Base-by-base conservation (phyloP, 2,888 invertebrate species). In the Omphaloscelis lunosa region DNA sequence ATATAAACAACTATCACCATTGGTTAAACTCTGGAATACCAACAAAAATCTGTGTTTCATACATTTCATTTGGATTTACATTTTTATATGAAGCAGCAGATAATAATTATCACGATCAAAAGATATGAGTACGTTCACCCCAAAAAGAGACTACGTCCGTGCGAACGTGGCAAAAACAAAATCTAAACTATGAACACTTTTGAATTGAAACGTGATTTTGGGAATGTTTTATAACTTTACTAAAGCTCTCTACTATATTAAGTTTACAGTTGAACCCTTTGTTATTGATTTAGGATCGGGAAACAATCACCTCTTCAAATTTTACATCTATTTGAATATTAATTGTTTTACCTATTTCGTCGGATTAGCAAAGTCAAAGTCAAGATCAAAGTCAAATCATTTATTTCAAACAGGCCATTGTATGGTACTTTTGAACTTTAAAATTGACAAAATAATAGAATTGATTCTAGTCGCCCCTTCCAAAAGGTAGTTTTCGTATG, bases 241-340 rank as follows among this genome's bases (percentile, higher is more conserved):
- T n/a, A 61, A 75, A 74, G 0, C 41, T 75, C 39, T 8, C 17
- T 51, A 39, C 1, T 58, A 56, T 29, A 48, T 62, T 29, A 53
- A 41, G 27, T 63, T 45, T 56, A 9, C 6, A 34, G 4, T 56
- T 53, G 5, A 53, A 45, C 27, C 56, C 23, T 34, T 72, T 72
- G 11, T 12, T 79, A 72, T 79, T 68, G 48, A 79, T 62, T 68
- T 58, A 68, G 72, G 63, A 68, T 79, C 11, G 12, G 20, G 39
- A 23, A 66, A 56, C 20, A 29, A 63, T 51, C 41, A 62, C 9
- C 3, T 51, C 29, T 48, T 56, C 17, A 39, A 48, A 9, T 41
- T 72, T 51, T 29, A 65, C 29, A 51, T 29, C 2, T 20, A 65
- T 63, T 65, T 58, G 23, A 63, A n/a, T 12, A 15, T 8, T 0